These are phyloP conservation scores for Ispidina lecontei DNA, from an alignment of 2,797 vertebrate genomes.

Conservation along the genomic window DNA sequence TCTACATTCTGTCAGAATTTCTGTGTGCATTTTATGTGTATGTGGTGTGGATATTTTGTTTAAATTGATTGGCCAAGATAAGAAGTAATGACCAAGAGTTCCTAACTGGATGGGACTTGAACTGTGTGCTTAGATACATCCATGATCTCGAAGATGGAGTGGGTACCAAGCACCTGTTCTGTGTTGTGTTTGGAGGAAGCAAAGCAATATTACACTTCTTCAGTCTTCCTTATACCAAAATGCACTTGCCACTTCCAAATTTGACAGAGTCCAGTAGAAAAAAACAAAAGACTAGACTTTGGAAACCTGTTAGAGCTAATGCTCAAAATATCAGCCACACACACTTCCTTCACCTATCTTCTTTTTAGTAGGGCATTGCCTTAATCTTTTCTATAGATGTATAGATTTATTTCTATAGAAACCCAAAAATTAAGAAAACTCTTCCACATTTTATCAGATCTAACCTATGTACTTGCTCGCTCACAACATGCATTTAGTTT, in stretches of 20 bases:
- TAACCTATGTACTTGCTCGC: neutral
- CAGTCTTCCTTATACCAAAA: neutral
- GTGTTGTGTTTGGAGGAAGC: neutral
- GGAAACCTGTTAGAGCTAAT: neutral
- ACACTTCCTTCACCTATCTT: neutral
- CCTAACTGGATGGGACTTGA: neutral
- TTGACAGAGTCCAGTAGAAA: neutral
- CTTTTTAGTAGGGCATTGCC: neutral
- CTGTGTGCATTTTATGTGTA: neutral
- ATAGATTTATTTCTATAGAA: neutral
- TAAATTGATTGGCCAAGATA: neutral
- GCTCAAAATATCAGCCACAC: neutral
- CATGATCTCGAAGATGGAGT: neutral
- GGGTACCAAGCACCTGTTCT: neutral
- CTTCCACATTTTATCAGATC: neutral
- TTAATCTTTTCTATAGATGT: neutral
- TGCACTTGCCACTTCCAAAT: neutral
- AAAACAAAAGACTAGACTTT: neutral
- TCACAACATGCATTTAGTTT: neutral
- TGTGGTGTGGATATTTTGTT: neutral
- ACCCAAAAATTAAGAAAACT: neutral
- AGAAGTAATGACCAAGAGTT: neutral
- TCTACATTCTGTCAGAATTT: neutral
- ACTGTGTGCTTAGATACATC: neutral
- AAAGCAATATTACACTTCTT: neutral